phyloP scores from a whole-genome alignment of 2,888 invertebrate genomes.

The Apotomis capreana region DNA sequence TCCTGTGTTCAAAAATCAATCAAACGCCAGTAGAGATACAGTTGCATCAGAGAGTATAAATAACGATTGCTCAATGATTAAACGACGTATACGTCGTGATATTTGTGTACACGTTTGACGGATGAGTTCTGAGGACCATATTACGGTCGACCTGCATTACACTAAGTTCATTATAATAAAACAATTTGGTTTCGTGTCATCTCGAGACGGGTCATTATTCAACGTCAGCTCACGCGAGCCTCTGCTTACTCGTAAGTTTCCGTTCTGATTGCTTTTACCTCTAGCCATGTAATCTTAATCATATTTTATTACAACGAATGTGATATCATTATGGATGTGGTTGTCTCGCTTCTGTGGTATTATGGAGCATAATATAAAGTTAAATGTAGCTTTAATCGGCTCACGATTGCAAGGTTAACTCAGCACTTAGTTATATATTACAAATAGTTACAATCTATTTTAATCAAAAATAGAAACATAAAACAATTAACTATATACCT shows the following conservation, averaged over 20 bases:
- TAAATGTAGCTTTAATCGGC: too few relatives aligned
- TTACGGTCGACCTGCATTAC: slow-evolving; percentile 64
- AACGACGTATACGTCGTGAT: not conserved
- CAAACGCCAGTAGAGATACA: slow-evolving; percentile 60
- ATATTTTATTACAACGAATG: slow-evolving; percentile 17
- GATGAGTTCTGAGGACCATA: not conserved
- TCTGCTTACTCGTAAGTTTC: slow-evolving; percentile 55
- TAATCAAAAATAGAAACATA: too few relatives aligned
- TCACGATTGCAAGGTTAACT: too few relatives aligned
- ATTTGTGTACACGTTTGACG: not conserved
- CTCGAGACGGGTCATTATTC: slow-evolving; percentile 70
- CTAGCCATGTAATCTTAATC: slow-evolving; percentile 1
- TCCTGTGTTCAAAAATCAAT: slow-evolving; percentile 68
- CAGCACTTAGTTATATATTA: too few relatives aligned
- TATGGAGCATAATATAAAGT: not conserved
- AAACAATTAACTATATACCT: too few relatives aligned
- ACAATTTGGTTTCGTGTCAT: slow-evolving; percentile 70
- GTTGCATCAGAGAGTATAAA: slow-evolving; percentile 60
- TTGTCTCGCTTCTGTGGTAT: slow-evolving; percentile 7
- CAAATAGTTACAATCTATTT: too few relatives aligned
- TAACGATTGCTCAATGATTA: not conserved
- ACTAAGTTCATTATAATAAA: slow-evolving; percentile 71
- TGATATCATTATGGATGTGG: not conserved
- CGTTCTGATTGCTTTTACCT: slow-evolving; percentile 46
- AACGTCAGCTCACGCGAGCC: slow-evolving; percentile 73